phyloP scores from a whole-genome alignment of 2,113 vertebrate species.

The Chlorocebus sabaeus region DNA sequence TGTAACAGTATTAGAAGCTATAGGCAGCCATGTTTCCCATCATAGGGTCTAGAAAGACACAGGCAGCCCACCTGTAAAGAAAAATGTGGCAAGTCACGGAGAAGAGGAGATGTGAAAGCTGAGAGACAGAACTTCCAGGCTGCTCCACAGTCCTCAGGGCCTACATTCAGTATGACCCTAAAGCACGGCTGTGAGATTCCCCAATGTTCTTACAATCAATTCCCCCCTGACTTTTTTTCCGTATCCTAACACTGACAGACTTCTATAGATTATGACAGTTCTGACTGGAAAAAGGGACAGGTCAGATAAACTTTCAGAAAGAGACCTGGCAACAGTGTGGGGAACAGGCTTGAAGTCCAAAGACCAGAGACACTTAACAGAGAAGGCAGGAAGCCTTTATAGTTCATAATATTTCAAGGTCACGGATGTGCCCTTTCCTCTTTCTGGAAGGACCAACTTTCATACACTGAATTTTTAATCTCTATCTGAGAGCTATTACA shows the following conservation, averaged over 20 bases:
- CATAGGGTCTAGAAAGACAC: neutral
- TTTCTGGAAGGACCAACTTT: conserved; percentile 32
- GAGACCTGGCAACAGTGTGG: neutral
- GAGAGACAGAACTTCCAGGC: neutral
- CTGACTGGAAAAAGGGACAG: neutral
- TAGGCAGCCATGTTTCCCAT: neutral
- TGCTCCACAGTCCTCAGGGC: neutral
- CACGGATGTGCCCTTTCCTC: neutral
- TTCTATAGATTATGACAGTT: neutral
- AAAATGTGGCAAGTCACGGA: neutral
- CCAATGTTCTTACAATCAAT: neutral
- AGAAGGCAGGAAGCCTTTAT: neutral
- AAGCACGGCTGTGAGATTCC: neutral
- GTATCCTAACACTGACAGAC: neutral
- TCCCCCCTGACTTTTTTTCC: neutral
- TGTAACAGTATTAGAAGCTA: neutral
- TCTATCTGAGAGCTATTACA: neutral
- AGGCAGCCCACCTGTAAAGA: neutral
- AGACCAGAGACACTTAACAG: neutral
- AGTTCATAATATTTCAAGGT: neutral
- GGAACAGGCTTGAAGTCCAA: neutral
- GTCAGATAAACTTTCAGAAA: neutral
- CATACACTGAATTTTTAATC: neutral
- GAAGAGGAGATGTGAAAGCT: neutral
- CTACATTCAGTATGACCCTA: neutral